A percentile compares a stretch with the other conserved stretches of the same genome.
These are phyloP conservation scores for Lasioglossum marginatum DNA, from an alignment of 2,888 invertebrate genomes.

Conservation along the genomic window DNA sequence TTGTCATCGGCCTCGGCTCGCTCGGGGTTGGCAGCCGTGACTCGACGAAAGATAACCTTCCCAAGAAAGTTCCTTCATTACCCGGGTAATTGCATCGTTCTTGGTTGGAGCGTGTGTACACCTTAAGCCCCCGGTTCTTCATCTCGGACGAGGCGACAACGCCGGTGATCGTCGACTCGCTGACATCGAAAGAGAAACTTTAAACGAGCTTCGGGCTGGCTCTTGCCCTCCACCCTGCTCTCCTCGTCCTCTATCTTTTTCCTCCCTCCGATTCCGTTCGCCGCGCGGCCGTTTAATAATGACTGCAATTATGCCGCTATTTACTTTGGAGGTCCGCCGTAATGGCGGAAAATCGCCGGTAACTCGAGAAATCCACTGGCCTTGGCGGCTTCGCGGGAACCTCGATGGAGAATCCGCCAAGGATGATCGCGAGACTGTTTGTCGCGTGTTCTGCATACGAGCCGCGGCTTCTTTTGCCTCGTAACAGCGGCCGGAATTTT, in stretches of 20 bases:
- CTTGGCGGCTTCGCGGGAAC: constrained; percentile 22
- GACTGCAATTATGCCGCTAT: constrained; percentile 65
- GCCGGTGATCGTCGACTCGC: constrained; percentile 23
- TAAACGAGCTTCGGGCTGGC: constrained; percentile 56
- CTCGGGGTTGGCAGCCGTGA: constrained; percentile 55
- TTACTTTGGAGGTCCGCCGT: constrained; percentile 50
- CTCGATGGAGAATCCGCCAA: constrained; percentile 30
- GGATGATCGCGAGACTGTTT: constrained; percentile 9
- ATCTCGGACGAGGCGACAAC: constrained; percentile 47
- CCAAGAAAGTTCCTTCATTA: constrained; percentile 72
- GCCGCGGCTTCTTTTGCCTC: background rate
- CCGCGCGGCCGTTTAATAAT: constrained; percentile 61
- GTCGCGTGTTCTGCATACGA: background rate
- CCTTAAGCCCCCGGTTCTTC: constrained; percentile 50
- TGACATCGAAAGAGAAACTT: constrained; percentile 68
- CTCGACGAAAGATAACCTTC: constrained; percentile 71
- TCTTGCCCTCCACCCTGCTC: background rate
- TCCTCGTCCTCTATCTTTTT: background rate
- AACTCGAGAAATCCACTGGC: constrained; percentile 36
- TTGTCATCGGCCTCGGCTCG: constrained; percentile 51
- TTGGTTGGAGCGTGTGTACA: constrained; percentile 65
- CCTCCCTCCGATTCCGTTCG: constrained; percentile 40
- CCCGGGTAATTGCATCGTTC: constrained; percentile 71
- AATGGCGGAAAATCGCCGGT: constrained; percentile 50
- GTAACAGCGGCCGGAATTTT: background rate